Percentiles rank a stretch among this genome's conserved stretches.
These are phyloP conservation scores for Takifugu ocellatus DNA, from an alignment of 2,797 vertebrate genomes.

Conservation along the genomic window DNA sequence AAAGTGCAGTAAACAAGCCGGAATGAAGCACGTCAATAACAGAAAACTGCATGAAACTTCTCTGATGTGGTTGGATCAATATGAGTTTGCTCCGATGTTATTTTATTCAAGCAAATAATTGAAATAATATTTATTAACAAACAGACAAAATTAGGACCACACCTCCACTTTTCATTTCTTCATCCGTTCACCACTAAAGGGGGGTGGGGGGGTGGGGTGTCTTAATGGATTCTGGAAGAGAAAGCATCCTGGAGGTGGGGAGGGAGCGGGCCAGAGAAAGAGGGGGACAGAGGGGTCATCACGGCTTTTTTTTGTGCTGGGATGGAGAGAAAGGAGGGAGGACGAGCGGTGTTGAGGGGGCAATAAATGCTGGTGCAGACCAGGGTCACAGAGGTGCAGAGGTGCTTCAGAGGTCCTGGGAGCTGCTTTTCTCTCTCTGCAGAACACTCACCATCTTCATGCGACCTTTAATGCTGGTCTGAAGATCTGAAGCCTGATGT, in stretches of 20 bases:
- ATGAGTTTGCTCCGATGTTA: no score
- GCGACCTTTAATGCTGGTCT: not conserved
- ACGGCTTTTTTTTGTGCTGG: slow-evolving; percentile 58
- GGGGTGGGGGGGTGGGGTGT: slow-evolving; percentile 46
- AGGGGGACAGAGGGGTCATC: slow-evolving; percentile 71
- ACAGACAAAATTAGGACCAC: slow-evolving; percentile 10
- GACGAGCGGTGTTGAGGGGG: slow-evolving; percentile 50
- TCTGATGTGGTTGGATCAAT: no score
- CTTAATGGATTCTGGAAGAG: slow-evolving; percentile 66
- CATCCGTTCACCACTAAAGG: not conserved
- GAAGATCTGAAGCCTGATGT: not conserved
- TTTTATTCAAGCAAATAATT: not conserved
- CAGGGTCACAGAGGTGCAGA: slow-evolving; percentile 67
- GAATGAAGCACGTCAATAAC: slow-evolving; percentile 1
- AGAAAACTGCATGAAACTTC: no score
- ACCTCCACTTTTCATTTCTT: slow-evolving; percentile 18
- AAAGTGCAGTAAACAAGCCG: slow-evolving; percentile 29
- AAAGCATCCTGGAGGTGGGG: slow-evolving; percentile 71
- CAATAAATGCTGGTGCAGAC: slow-evolving; percentile 64
- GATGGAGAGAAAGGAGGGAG: slow-evolving; percentile 52
- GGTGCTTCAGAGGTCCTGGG: slow-evolving; percentile 68
- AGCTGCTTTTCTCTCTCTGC: slow-evolving; percentile 20
- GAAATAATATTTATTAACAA: not conserved
- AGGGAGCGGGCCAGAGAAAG: slow-evolving; percentile 59
- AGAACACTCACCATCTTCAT: not conserved